Base-by-base conservation (phyloP, 2,797 vertebrate genomes). In the Lithobates pipiens region DNA sequence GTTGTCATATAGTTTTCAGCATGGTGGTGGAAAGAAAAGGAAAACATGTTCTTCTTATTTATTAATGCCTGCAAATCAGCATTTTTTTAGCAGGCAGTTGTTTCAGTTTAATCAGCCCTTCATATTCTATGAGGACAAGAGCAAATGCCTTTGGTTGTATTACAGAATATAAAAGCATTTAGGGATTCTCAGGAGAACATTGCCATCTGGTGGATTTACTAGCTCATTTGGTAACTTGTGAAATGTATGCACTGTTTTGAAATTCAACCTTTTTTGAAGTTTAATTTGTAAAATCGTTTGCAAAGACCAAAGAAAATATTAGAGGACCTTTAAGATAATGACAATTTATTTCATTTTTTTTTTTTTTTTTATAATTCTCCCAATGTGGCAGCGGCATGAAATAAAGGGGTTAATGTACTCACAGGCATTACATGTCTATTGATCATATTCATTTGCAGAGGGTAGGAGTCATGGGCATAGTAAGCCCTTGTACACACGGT, bases 31-130 rank as follows among this genome's bases (percentile, higher is more conserved):
- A 23, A 44, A 79, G 80, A 71, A 75, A 69, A 46, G 8, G 21
- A 61, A 83, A 83, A 87, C 81, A 83, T 78, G 69, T 23, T 84
- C 85, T 83, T 81, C 81, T 83, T 87, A 87, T 87, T 79, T 87
- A 87, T 83, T 87, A 83, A 83, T 87, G 85, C 70, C 76, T 75
- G 81, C 80, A 87, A 87, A 87, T 87, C 85, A 79, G 76, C 85
- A 87, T 80, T 83, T 87, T 44, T 86, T 83, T 79, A 83, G 70
- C 79, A 87, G 83, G 76, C 77, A 79, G 76, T 87, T 83, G 76
- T 87, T 87, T 83, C 85, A 83, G 75, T 87, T 87, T 87, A 87
- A 87, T 83, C 81, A 83, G 81, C 69, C 76, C 80, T 87, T 87
- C 76, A 83, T 87, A 83, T 87, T 81, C 85, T 83, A 63, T 87